These are phyloP conservation scores for Drosophila pandora DNA, from an alignment of 1,140 invertebrate species.

Conservation along the genomic window DNA sequence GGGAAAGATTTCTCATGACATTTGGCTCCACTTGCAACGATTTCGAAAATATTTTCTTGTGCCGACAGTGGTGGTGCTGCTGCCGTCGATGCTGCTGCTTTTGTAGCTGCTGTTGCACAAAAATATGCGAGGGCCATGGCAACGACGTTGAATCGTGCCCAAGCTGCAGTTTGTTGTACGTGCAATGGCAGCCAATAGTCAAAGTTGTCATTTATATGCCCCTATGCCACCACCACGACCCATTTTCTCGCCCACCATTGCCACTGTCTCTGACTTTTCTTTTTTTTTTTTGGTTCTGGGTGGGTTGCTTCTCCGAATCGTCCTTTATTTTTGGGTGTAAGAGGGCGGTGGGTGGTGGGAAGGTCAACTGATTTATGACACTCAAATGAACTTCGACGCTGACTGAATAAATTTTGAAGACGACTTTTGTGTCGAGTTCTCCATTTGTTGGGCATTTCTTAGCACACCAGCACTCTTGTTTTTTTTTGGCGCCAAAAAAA, in stretches of 20 bases:
- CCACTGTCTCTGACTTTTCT: conserved; percentile 17
- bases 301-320: neutral
- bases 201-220: conserved; percentile 71
- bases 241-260: neutral
- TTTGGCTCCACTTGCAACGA: conserved; percentile 58
- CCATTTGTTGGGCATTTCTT: conserved; percentile 53
- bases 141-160: conserved; percentile 59
- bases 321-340: neutral
- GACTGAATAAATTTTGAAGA: conserved; percentile 74
- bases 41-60: conserved; percentile 66
- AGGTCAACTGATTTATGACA: conserved; percentile 74
- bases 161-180: conserved; percentile 73
- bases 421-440: conserved; percentile 56
- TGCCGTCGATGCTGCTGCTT: neutral
- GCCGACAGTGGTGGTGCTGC: conserved; percentile 11
- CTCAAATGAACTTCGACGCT: conserved; percentile 80
- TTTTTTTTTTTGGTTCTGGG: neutral
- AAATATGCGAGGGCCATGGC: conserved; percentile 47
- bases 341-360: conserved; percentile 6
- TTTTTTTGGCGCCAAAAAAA: conserved; percentile 52
- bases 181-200: conserved; percentile 69
- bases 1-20: conserved; percentile 62
- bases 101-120: conserved; percentile 34
- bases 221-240: conserved; percentile 11
- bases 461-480: neutral